Percentiles rank a stretch among this genome's conserved stretches.
Conservation (phyloP, 2,113 vertebrate genomes). For the Ciconia boyciana region DNA sequence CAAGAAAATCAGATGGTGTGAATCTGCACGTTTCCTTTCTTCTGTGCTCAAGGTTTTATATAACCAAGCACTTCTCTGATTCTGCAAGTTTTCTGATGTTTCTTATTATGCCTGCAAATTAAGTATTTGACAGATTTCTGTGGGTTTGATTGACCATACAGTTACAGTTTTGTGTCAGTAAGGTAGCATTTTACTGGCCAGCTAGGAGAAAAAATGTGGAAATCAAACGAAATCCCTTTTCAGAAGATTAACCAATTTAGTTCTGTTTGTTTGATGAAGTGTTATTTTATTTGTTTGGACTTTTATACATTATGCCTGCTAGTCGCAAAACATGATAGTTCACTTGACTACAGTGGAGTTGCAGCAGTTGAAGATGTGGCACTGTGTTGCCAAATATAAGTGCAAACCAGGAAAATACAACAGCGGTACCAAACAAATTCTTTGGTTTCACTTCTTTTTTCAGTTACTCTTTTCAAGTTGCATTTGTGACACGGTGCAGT, state of each 20-base stretch:
- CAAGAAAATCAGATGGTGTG: background rate
- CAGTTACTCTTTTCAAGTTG: background rate
- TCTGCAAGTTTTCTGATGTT: background rate
- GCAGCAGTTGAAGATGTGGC: background rate
- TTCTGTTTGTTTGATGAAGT: background rate
- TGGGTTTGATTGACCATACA: background rate
- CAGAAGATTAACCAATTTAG: background rate
- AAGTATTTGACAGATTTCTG: background rate
- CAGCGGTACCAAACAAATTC: background rate
- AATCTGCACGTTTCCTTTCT: background rate
- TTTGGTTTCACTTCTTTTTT: background rate
- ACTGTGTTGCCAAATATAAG: background rate
- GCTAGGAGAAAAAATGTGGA: background rate
- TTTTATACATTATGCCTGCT: background rate
- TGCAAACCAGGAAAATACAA: background rate
- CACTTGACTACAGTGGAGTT: background rate
- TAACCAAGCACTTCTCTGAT: background rate
- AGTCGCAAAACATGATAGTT: background rate
- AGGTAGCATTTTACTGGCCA: background rate
- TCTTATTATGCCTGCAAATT: background rate
- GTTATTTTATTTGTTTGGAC: background rate
- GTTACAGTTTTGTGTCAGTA: background rate
- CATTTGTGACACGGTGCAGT: background rate
- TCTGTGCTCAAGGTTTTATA: background rate
- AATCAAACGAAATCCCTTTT: background rate